A percentile compares a stretch with the other conserved stretches of the same genome.
phyloP scores from a whole-genome alignment of 2,113 vertebrate species.

The Cryptotis parvus region DNA sequence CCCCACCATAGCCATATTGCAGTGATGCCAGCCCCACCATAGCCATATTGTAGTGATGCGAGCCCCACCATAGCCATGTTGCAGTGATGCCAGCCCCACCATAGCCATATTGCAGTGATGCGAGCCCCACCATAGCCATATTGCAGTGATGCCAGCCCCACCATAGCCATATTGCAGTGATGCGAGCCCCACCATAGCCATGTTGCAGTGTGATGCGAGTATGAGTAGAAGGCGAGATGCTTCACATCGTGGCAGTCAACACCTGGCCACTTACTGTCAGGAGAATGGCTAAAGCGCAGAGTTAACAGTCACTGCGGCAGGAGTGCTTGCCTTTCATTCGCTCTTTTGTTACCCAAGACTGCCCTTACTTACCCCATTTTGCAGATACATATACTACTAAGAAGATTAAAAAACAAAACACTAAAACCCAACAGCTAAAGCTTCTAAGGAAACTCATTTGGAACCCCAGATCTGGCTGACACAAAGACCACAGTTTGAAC shows the following conservation, averaged over 20 bases:
- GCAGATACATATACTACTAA: constrained; percentile 19
- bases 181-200: no score
- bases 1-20: neutral
- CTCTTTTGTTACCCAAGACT: constrained; percentile 11
- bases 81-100: no score
- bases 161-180: neutral
- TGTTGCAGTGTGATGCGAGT: constrained; percentile 4
- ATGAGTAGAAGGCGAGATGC: neutral
- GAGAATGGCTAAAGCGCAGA: constrained; percentile 11
- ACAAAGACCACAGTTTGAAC: constrained; percentile 20
- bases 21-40: neutral
- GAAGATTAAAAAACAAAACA: constrained; percentile 6
- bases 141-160: no score
- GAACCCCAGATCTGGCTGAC: neutral
- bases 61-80: no score
- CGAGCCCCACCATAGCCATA: no score
- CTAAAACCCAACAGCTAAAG: neutral
- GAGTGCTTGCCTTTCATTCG: neutral
- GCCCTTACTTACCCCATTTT: neutral
- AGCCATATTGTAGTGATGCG: neutral
- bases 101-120: neutral
- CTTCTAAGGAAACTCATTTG: neutral
- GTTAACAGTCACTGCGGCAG: constrained; percentile 9
- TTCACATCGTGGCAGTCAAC: constrained; percentile 42
- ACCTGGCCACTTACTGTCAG: constrained; percentile 32